Base-by-base conservation (phyloP, 2,797 vertebrate genomes). In the Falco cherrug region DNA sequence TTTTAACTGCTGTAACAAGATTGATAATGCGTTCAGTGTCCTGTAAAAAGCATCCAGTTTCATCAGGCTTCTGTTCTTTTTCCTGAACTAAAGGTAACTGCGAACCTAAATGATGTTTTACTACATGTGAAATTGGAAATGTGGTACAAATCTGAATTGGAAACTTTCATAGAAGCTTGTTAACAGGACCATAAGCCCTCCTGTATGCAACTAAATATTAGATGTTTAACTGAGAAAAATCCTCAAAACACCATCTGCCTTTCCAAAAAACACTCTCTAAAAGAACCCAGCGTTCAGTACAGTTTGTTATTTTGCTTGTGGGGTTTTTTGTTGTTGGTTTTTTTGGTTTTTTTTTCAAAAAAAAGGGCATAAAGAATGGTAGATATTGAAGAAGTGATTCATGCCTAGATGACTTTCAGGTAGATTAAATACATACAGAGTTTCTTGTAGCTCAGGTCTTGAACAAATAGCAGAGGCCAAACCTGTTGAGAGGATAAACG, bases 381-480 rank as follows among this genome's bases (percentile, higher is more conserved):
- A 57, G 21, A 35, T 22, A 43, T 12, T 47, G 63, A 59, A 15
- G 33, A 81, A 13, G 13, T 73, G 50, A 61, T 74, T 92, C 39
- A 53, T 82, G 22, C 37, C 17, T 90, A 84, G 65, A 43, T 53
- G 51, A 28, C 1, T 0, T 4, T 3, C 5, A 53, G 25, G 45
- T n/a, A 48, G 51, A 74, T 79, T 74, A 69, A 95, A 74, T 77
- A 61, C 5, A 3, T 67, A 14, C 8, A 68, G 37, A 24, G 60
- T 22, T 69, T 82, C 51, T 84, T 70, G 16, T 1, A 1, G 53
- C 48, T 93, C 41, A 39, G 33, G 13, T 69, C 37, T 96, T 96
- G 85, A 77, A 63, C 47, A 90, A 96, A 94, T 90, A 87, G 33
- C 70, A 83, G 71, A 90, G 70, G 88, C 60, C 69, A 77, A 80